phyloP scores from a whole-genome alignment of 2,888 invertebrate genomes.

The Dorcus hopei region DNA sequence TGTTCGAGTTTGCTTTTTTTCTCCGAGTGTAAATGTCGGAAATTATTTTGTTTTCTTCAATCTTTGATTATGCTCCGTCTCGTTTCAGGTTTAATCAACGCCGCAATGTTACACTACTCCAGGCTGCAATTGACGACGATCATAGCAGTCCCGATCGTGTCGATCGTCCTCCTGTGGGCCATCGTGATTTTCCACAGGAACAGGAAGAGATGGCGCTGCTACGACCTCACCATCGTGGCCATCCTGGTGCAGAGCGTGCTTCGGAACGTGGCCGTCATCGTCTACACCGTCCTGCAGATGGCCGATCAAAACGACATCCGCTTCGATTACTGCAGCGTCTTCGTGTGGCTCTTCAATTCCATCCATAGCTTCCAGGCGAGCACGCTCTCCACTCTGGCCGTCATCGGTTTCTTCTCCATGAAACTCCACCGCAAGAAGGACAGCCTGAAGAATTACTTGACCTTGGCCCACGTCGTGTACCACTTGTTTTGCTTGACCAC shows the following conservation, averaged over 20 bases:
- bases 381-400: constrained; percentile 51
- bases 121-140: constrained; percentile 47
- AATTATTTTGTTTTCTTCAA: no score
- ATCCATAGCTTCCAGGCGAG: constrained; percentile 54
- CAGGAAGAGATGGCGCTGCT: constrained; percentile 52
- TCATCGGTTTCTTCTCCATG: constrained; percentile 50
- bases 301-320: constrained; percentile 31
- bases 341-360: constrained; percentile 53
- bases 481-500: constrained; percentile 54
- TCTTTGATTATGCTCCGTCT: background rate
- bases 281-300: constrained; percentile 42
- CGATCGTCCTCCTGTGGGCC: constrained; percentile 51
- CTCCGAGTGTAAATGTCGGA: no score
- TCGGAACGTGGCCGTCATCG: constrained; percentile 46
- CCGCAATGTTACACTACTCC: constrained; percentile 40
- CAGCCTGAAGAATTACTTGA: constrained; percentile 44
- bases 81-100: background rate
- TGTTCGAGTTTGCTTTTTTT: no score
- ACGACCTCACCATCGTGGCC: constrained; percentile 53
- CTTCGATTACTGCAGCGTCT: constrained; percentile 48
- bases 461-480: constrained; percentile 49
- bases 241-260: constrained; percentile 47
- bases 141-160: constrained; percentile 48
- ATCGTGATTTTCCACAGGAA: constrained; percentile 53
- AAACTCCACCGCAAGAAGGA: constrained; percentile 43